phyloP scores from a whole-genome alignment of 1,140 invertebrate species.

The Xylocopa sonorina region DNA sequence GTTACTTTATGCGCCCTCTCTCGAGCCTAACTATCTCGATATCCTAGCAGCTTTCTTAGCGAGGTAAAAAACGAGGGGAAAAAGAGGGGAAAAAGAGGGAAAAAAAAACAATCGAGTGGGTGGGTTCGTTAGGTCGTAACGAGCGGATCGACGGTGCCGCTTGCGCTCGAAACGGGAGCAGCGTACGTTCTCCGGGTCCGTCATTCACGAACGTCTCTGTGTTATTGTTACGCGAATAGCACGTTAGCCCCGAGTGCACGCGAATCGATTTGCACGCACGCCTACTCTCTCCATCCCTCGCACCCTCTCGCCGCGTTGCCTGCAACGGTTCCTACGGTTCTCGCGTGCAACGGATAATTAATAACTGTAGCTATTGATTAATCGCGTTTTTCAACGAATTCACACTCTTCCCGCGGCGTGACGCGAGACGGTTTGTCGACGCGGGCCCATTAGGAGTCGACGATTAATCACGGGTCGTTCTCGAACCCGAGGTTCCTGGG shows the following conservation, averaged over 20 bases:
- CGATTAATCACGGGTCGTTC: conserved; percentile 33
- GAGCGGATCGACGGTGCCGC: neutral
- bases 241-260: conserved; percentile 26
- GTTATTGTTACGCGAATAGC: conserved; percentile 40
- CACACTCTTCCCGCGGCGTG: conserved; percentile 15
- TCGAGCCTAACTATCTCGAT: neutral
- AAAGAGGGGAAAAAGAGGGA: too few relatives aligned
- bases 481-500: neutral
- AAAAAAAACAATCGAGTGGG: neutral
- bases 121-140: neutral
- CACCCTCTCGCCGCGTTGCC: neutral
- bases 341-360: conserved; percentile 64
- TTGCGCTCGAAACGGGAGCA: neutral
- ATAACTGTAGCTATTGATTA: conserved; percentile 73
- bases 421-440: conserved; percentile 6
- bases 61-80: neutral
- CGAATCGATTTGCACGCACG: conserved; percentile 61
- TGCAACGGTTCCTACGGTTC: neutral
- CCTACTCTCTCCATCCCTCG: neutral
- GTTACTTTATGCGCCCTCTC: neutral
- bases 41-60: neutral
- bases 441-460: conserved; percentile 20
- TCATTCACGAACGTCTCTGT: neutral
- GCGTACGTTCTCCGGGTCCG: neutral
- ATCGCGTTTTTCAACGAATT: conserved; percentile 65